Evolutionary conservation across 2,888 invertebrate genomes (phyloP), one percentile per base, ranked within the genome.

Genomic region (Podabrus alpinus): DNA sequence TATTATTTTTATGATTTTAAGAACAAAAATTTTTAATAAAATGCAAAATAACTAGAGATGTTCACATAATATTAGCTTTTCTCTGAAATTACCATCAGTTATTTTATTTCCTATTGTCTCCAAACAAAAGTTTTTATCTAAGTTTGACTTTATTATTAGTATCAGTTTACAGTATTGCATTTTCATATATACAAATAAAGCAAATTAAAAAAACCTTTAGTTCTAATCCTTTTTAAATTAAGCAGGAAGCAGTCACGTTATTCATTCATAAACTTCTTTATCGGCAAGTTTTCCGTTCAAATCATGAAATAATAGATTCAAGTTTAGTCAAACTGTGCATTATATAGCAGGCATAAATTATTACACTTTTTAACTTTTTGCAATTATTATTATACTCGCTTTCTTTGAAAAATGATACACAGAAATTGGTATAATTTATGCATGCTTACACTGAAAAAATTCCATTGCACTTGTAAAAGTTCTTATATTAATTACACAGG

Each of bases 1-100:
- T 67, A 71, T 72, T 68, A 64, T 67, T 45, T 15, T 62, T 59
- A 68, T 25, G 29, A n/a, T n/a, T 68, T 67, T 62, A 25, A 67
- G 9, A 15, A 62, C 45, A 21, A 7, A 62, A 62, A 62, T 66
- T 62, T 72, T 78, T 79, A 76, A 76, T 79, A 80, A 77, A 79
- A 79, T 67, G 21, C 67, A 69, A 67, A 67, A 16, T 29, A 25
- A 64, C 45, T n/a, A 45, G n/a, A 9, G 9, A 45, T 45, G n/a
- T n/a, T 45, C 45, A 45, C 45, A 45, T 45, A 9, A 45, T n/a
- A 45, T n/a, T 45, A 45, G 45, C 45, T 45, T 45, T 45, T 45
- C 45, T n/a, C n/a, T 45, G 13, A 45, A 45, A 45, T 45, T 45
- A 45, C 45, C 5, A 7, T 45, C n/a, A 21, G 21, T n/a, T 45